These are phyloP conservation scores for Scolopax bukidnonensis DNA, from an alignment of 2,797 vertebrate genomes.

Conservation along the genomic window DNA sequence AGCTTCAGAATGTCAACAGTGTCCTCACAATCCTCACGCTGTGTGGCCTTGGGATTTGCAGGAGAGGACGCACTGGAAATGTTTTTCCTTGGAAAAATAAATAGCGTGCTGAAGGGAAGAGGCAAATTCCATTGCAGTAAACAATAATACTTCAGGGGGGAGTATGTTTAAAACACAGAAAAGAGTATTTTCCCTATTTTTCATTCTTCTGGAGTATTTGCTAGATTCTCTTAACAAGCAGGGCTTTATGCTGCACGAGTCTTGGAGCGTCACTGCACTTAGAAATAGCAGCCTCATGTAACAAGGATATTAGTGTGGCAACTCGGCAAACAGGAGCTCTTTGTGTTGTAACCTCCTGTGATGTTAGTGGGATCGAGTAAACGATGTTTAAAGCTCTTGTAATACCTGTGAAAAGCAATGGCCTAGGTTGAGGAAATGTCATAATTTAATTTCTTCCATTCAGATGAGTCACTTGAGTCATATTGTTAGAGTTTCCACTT, in stretches of 20 bases:
- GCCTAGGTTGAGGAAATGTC: slow-evolving; percentile 29
- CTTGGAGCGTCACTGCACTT: not conserved
- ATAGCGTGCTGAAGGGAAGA: not conserved
- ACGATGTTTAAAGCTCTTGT: slow-evolving; percentile 23
- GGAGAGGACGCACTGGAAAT: not conserved
- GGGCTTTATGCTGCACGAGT: slow-evolving; percentile 23
- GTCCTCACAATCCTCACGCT: not conserved
- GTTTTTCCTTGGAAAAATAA: not conserved
- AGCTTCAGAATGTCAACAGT: not conserved
- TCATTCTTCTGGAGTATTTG: not conserved
- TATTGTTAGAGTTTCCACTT: slow-evolving; percentile 31
- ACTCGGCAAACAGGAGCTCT: slow-evolving; percentile 53
- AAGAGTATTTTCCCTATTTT: not conserved
- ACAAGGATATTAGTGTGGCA: slow-evolving; percentile 60
- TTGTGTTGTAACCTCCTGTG: slow-evolving; percentile 64
- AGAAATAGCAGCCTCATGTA: slow-evolving; percentile 25
- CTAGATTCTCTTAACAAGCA: slow-evolving; percentile 31
- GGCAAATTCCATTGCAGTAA: slow-evolving; percentile 1
- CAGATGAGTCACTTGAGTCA: slow-evolving; percentile 31
- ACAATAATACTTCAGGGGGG: not conserved
- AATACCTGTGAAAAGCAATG: slow-evolving; percentile 44
- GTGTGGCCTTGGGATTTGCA: slow-evolving; percentile 24
- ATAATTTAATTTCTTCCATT: slow-evolving; percentile 31
- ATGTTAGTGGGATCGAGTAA: slow-evolving; percentile 45
- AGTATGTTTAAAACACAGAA: not conserved